phyloP scores from a whole-genome alignment of 2,113 vertebrate species.

The Odontesthes bonariensis region DNA sequence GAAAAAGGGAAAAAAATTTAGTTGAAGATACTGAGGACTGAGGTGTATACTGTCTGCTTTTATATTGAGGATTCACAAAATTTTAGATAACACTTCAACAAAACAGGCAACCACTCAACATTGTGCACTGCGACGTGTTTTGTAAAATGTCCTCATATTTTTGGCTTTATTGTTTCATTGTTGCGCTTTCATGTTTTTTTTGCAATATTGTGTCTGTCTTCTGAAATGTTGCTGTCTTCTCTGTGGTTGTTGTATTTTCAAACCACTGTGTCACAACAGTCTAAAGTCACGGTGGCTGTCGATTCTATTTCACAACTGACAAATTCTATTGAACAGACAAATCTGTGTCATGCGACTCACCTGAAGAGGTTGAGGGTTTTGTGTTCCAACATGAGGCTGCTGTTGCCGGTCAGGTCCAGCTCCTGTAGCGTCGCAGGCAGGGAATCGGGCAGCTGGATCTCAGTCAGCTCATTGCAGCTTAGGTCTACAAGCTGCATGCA shows the following conservation, averaged over 20 bases:
- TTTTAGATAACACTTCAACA: too few relatives aligned
- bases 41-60: not conserved
- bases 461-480: slow-evolving; percentile 95
- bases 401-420: slow-evolving; percentile 94
- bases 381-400: slow-evolving; percentile 92
- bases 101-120: too few relatives aligned
- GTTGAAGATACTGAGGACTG: not conserved
- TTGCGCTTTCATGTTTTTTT: not conserved
- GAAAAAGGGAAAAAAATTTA: slow-evolving; percentile 11
- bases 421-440: slow-evolving; percentile 91
- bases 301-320: too few relatives aligned
- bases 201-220: not conserved
- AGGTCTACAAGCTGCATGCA: slow-evolving; percentile 90
- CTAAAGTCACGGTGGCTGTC: too few relatives aligned
- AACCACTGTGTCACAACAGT: too few relatives aligned
- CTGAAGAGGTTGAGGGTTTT: slow-evolving; percentile 96
- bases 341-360: slow-evolving; percentile 73
- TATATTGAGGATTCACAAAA: not conserved
- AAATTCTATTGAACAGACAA: too few relatives aligned
- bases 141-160: too few relatives aligned
- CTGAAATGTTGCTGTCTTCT: not conserved
- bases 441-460: slow-evolving; percentile 92
- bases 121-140: too few relatives aligned
- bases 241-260: too few relatives aligned
- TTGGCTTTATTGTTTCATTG: too few relatives aligned